Percentiles rank a stretch among this genome's conserved stretches.
Conservation (phyloP, 2,888 invertebrate species). For the Ophonus ardosiacus region DNA sequence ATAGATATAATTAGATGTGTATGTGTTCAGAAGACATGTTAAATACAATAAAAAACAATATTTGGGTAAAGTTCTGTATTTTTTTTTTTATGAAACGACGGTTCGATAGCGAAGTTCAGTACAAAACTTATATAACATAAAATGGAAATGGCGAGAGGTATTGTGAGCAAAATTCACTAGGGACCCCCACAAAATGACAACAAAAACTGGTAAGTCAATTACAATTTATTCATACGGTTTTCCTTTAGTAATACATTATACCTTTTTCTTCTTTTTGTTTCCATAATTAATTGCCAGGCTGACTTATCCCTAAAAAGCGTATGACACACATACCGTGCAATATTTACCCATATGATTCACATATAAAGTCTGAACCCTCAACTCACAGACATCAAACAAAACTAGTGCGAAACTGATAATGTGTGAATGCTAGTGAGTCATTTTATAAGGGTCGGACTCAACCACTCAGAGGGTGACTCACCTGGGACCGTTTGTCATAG, state of each 20-base stretch:
- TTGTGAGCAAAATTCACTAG: too few species aligned
- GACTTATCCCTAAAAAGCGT: background rate
- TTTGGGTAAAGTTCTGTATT: too few species aligned
- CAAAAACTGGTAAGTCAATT: too few species aligned
- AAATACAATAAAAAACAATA: too few species aligned
- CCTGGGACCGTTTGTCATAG: background rate
- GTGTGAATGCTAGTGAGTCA: slow-evolving; percentile 4
- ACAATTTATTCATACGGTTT: too few species aligned
- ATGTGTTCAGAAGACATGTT: too few species aligned
- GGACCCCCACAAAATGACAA: too few species aligned
- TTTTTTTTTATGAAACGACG: too few species aligned
- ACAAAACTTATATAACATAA: too few species aligned
- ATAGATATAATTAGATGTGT: too few species aligned
- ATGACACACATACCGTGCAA: background rate
- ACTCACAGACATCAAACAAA: background rate
- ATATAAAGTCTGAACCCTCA: background rate
- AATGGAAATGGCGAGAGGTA: too few species aligned
- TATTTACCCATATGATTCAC: slow-evolving; percentile 1
- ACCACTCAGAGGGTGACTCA: background rate
- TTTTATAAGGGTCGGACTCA: background rate
- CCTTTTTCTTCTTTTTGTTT: background rate
- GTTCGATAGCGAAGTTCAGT: too few species aligned
- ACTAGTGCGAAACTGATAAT: slow-evolving; percentile 1
- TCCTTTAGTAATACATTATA: background rate
- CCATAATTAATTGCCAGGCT: background rate